phyloP scores from a whole-genome alignment of 2,797 vertebrate species.

The Knipowitschia caucasica region DNA sequence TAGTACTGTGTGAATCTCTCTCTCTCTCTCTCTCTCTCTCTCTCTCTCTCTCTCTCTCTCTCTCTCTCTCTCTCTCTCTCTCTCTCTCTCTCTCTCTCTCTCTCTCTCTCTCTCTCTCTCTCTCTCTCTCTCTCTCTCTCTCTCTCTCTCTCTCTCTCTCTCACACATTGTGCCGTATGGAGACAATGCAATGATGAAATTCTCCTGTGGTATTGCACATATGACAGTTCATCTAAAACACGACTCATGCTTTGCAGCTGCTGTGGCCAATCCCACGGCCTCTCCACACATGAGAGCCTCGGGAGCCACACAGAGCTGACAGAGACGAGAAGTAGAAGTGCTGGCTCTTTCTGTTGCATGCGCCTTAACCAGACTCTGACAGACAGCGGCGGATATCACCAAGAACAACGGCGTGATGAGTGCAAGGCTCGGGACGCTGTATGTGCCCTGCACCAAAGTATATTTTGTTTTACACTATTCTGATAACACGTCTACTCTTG shows the following conservation, averaged over 20 bases:
- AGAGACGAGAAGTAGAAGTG: neutral
- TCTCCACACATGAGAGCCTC: neutral
- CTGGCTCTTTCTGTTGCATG: neutral
- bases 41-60: no score
- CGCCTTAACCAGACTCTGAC: neutral
- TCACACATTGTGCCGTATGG: neutral
- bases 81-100: no score
- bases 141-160: no score
- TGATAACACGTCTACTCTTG: constrained; percentile 1
- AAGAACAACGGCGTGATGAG: constrained; percentile 3
- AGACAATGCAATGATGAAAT: neutral
- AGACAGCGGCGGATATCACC: constrained; percentile 6
- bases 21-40: no score
- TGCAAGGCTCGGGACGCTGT: neutral
- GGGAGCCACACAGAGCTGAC: neutral
- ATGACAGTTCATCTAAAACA: neutral
- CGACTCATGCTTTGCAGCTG: neutral
- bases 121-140: no score
- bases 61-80: no score
- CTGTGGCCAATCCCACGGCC: neutral
- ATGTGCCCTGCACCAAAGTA: neutral
- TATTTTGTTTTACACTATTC: constrained; percentile 7
- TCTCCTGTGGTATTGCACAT: neutral
- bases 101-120: no score
- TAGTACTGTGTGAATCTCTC: no score